Conservation (phyloP, 2,113 vertebrate genomes). For the Prochilodus magdalenae region DNA sequence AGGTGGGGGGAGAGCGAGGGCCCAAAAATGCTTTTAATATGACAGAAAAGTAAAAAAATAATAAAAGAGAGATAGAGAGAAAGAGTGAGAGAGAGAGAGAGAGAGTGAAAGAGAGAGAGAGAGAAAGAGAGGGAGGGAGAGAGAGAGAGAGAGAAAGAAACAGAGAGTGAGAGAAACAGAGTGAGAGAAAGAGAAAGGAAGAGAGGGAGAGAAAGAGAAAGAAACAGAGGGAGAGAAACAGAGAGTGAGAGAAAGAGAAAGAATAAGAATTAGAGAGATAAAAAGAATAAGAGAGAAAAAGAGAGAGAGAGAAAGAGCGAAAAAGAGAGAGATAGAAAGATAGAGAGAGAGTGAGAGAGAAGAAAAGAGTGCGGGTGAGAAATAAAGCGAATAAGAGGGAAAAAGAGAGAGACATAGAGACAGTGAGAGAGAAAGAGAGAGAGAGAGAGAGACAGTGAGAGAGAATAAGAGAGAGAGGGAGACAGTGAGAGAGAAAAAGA, state of each 20-base stretch:
- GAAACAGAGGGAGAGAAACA: slow-evolving; percentile 45
- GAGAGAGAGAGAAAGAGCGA: slow-evolving; percentile 54
- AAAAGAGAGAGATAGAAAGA: slow-evolving; percentile 42
- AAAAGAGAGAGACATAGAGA: slow-evolving; percentile 54
- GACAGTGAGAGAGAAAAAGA: too few relatives aligned
- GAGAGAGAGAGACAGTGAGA: slow-evolving; percentile 32
- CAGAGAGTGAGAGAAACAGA: too few relatives aligned
- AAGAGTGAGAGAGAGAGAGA: slow-evolving; percentile 53
- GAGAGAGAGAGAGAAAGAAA: slow-evolving; percentile 54
- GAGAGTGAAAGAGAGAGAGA: slow-evolving; percentile 50
- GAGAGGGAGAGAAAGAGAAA: slow-evolving; percentile 30
- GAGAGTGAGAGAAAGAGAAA: slow-evolving; percentile 54
- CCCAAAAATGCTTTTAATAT: slow-evolving; percentile 73
- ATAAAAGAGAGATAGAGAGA: slow-evolving; percentile 31
- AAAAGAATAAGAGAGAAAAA: too few relatives aligned
- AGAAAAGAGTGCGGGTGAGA: too few relatives aligned
- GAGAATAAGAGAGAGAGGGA: too few relatives aligned
- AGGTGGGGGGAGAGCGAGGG: slow-evolving; percentile 40
- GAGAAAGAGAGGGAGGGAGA: slow-evolving; percentile 52
- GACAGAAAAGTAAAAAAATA: slow-evolving; percentile 69
- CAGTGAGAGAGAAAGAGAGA: slow-evolving; percentile 42
- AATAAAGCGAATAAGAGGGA: too few relatives aligned
- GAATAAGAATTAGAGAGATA: too few relatives aligned
- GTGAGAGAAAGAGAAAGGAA: slow-evolving; percentile 51
- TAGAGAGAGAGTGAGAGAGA: slow-evolving; percentile 31